phyloP scores from a whole-genome alignment of 2,113 vertebrate species.

The Gallinago paraguaiae region DNA sequence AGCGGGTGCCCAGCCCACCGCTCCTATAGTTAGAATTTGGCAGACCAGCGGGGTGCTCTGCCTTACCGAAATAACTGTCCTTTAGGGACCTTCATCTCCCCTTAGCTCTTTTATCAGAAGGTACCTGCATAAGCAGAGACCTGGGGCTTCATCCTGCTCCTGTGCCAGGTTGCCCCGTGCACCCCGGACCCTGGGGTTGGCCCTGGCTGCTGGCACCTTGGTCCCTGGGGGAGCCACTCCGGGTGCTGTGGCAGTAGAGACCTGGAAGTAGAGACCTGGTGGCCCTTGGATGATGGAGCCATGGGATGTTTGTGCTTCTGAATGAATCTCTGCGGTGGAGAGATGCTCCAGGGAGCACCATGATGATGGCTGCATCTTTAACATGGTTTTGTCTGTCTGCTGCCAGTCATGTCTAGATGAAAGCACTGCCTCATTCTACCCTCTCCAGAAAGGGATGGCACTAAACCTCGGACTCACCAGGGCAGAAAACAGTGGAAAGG shows the following conservation, averaged over 20 bases:
- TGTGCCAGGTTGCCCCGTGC: fast-evolving
- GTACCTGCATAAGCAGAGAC: neutral
- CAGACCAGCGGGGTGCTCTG: neutral
- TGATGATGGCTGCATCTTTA: fast-evolving
- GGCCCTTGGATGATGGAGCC: neutral
- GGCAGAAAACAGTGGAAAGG: neutral
- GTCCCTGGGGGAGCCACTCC: neutral
- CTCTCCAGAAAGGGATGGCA: neutral
- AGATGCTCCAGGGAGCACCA: fast-evolving
- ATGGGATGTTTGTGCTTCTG: neutral
- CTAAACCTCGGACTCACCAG: neutral
- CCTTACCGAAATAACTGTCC: conserved; percentile 43
- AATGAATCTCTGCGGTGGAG: neutral
- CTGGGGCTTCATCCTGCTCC: fast-evolving
- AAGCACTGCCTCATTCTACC: neutral
- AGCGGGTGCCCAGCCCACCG: neutral
- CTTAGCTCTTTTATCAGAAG: neutral
- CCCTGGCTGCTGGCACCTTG: fast-evolving
- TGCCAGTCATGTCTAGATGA: neutral
- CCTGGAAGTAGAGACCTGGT: neutral
- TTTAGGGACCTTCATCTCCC: neutral
- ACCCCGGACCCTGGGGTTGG: neutral
- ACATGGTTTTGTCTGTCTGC: neutral
- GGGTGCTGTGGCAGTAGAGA: neutral
- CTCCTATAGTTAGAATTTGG: conserved; percentile 63